phyloP scores from a whole-genome alignment of 2,113 vertebrate genomes.

The Psephotus haematonotus region DNA sequence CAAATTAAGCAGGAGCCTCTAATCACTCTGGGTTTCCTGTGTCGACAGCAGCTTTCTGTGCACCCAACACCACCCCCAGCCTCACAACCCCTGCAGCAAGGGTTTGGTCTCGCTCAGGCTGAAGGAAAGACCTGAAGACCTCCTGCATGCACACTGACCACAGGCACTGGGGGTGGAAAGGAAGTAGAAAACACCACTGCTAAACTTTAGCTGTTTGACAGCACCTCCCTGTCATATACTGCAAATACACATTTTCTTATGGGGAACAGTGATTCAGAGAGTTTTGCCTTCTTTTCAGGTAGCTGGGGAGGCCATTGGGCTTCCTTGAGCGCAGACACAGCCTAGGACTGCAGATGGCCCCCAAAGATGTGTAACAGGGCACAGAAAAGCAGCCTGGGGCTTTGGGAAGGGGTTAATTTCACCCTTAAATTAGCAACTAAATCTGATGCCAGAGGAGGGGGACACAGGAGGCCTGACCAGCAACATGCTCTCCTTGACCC shows the following conservation, averaged over 20 bases:
- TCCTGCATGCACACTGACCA: not conserved
- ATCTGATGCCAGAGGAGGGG: not conserved
- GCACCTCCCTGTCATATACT: not conserved
- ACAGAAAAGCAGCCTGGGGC: not conserved
- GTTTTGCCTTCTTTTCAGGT: not conserved
- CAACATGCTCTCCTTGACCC: not conserved
- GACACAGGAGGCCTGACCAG: not conserved
- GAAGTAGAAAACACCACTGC: not conserved
- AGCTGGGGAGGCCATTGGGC: not conserved
- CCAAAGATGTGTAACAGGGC: not conserved
- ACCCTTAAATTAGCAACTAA: not conserved
- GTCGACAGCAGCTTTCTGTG: not conserved
- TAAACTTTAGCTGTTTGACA: not conserved
- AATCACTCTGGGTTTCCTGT: not conserved
- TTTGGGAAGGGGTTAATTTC: not conserved
- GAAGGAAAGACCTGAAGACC: not conserved
- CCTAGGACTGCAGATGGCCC: not conserved
- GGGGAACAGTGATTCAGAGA: not conserved
- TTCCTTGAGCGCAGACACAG: not conserved
- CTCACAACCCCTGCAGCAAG: not conserved
- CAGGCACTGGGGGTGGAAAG: not conserved
- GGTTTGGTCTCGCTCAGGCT: rapidly evolving
- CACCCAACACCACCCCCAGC: not conserved
- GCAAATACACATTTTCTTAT: not conserved
- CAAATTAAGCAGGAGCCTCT: rapidly evolving